phyloP scores from a whole-genome alignment of 2,113 vertebrate species.

The Gymnarchus niloticus region DNA sequence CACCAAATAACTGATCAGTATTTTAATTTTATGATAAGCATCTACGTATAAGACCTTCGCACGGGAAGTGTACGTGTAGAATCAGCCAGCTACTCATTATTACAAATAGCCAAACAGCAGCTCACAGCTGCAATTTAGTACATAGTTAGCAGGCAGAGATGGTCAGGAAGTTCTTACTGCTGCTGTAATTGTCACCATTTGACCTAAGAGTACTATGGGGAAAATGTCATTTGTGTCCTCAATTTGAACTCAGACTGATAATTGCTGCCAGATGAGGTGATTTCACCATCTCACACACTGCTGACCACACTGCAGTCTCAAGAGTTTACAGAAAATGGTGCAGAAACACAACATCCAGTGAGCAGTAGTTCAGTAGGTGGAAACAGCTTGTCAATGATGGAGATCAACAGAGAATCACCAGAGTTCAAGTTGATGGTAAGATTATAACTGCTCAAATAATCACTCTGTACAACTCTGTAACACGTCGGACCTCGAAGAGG shows the following conservation, averaged over 20 bases:
- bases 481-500: background rate
- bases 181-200: background rate
- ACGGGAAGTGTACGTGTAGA: too few relatives aligned
- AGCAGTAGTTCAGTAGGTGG: too few relatives aligned
- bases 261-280: background rate
- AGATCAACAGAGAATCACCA: too few relatives aligned
- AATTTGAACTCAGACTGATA: too few relatives aligned
- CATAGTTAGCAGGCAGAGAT: too few relatives aligned
- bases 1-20: background rate
- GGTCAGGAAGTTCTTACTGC: background rate
- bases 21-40: background rate
- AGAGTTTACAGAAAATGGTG: background rate
- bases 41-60: background rate
- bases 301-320: background rate
- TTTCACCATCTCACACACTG: background rate
- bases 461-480: background rate
- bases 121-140: too few relatives aligned
- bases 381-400: too few relatives aligned
- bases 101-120: background rate
- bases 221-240: too few relatives aligned
- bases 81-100: background rate
- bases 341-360: too few relatives aligned
- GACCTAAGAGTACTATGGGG: background rate
- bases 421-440: too few relatives aligned
- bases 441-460: background rate